Base-by-base conservation (phyloP, 2,888 invertebrate species). In the Hedya salicella region DNA sequence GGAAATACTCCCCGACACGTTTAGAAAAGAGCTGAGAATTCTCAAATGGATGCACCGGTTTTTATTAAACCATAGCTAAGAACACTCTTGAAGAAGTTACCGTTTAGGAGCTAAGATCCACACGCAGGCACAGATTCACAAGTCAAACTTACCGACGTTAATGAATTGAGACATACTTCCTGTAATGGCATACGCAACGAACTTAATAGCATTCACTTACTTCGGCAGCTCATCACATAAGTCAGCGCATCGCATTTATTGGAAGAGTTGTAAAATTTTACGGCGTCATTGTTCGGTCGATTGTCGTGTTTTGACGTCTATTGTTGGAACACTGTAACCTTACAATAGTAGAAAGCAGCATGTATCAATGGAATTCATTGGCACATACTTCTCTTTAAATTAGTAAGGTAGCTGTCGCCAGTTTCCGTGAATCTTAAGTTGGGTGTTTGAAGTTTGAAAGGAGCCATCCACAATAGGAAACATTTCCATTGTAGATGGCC, bases 221-320 rank as follows among this genome's bases (percentile, higher is more conserved):
- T 21, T 19, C 39, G 17, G 21, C 39, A 39, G 36, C 46, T 48
- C 46, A 53, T 60, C 60, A 53, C 46, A 60, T 53, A 62, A 62
- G 32, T n/a, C 19, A 57, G 48, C 50, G 59, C 50, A 50, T 44
- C 46, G 52, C 17, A 46, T 66, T 66, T 66, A 60, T 66, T 53
- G 59, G 73, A 74, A 73, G 73, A 72, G 71, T 71, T 71, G 73
- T 76, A 74, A 77, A 73, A 71, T 68, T 78, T 80, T 75, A 77
- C 71, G 63, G 70, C 73, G 70, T 69, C 77, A 79, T 82, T 80
- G 81, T 81, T 75, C 67, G 49, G 66, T 61, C 21, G 50, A 63
- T 36, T 66, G 61, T 71, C 63, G 62, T 50, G 67, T 67, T 70
- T 68, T 67, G 62, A 49, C 46, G 48, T 44, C 56, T 46, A 62